Base-by-base conservation (phyloP, 1,140 invertebrate species). In the Trigoniulus corallinus region DNA sequence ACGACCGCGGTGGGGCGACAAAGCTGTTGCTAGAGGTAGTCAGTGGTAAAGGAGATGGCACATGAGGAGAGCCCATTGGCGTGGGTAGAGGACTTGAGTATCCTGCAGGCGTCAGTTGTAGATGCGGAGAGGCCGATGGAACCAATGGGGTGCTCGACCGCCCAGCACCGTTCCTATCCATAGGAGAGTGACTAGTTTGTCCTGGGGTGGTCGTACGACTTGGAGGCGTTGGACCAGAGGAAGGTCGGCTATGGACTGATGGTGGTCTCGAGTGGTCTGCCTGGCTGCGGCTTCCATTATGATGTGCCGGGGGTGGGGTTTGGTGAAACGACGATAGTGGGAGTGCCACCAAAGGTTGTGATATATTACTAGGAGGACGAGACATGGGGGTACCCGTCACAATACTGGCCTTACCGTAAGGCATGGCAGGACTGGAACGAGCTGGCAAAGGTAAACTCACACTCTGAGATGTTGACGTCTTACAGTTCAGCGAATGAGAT, bases 21-120 rank as follows among this genome's bases (percentile, higher is more conserved):
- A 20, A 24, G 20, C 48, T 34, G 10, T 18, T 25, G 21, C 25
- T 40, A 4, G 13, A 18, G 50, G 45, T 27, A 44, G 20, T n/a
- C 22, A 18, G 23, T 18, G 34, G 15, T 29, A 39, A 47, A 18
- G 23, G 18, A 39, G 26, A 23, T 40, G 23, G 48, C 20, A 27
- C 29, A 34, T 47, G 27, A 15, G 47, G 41, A 50, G 57, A 44
- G 12, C 47, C n/a, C n/a, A 26, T 52, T n/a, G 29, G 37, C 22
- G 22, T 47, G 15, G 24, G 41, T 10, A 40, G 18, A 15, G 43
- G n/a, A n/a, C 15, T 41, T 37, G 27, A 39, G 39, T 20, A 21
- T 40, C 7, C 40, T 42, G 40, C 13, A 48, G 3, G 22, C 50
- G 12, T 21, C 25, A 26, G 7, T 34, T 7, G 15, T 7, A 15